These are phyloP conservation scores for Clarias laeviceps DNA, from an alignment of 2,797 vertebrate genomes.

Conservation along the genomic window DNA sequence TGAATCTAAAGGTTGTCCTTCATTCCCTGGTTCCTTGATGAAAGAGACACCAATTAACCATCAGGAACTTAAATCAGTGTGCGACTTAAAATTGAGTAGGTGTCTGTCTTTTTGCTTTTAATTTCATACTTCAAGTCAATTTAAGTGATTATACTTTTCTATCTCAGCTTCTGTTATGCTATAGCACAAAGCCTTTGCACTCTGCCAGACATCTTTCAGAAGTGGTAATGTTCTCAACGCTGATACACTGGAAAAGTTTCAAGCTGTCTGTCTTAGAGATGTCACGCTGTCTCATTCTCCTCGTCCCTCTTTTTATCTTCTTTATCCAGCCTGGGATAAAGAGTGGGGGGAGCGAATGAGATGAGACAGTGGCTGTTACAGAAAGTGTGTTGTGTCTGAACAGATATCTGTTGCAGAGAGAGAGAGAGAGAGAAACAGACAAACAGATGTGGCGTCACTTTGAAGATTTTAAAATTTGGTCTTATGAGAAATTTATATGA, in stretches of 20 bases:
- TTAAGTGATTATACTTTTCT: not conserved
- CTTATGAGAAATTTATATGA: not conserved
- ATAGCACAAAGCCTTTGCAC: not conserved
- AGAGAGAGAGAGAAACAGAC: not conserved
- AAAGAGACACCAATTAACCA: not conserved
- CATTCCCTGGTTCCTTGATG: not conserved
- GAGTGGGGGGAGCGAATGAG: constrained; percentile 17
- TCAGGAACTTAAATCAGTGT: not conserved
- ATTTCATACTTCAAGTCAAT: not conserved
- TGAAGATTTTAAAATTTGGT: not conserved
- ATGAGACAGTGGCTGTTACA: constrained; percentile 6
- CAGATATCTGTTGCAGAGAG: not conserved
- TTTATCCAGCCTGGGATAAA: constrained; percentile 5
- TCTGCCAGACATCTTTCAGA: not conserved
- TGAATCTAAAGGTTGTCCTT: not conserved
- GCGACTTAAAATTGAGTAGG: not conserved
- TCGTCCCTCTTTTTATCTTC: constrained; percentile 28
- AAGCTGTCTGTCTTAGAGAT: constrained; percentile 16
- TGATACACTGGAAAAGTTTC: constrained; percentile 10
- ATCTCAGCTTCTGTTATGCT: not conserved
- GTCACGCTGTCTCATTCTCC: constrained; percentile 9
- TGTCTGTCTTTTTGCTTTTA: not conserved
- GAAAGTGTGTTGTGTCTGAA: constrained; percentile 21
- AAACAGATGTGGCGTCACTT: not conserved
- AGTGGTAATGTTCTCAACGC: not conserved